Evolutionary conservation across 2,888 invertebrate genomes (phyloP), one percentile per base, ranked within the genome.

Genomic region (Drosophila birchii): DNA sequence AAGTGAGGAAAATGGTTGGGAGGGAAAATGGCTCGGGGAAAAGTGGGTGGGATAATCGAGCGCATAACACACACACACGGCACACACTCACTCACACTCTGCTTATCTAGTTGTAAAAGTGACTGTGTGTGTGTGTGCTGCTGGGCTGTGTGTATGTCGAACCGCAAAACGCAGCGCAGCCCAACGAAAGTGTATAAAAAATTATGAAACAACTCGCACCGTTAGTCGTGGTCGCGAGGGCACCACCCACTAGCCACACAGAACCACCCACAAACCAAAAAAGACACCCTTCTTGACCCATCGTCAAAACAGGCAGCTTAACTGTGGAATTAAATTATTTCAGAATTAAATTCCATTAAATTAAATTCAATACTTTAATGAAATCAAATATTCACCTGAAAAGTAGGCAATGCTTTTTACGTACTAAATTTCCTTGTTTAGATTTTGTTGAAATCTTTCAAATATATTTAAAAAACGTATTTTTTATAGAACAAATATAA

Each of bases 131-230:
- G 57, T 57, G 34, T 34, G n/a, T 78, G 82, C 75, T 66, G 79
- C 75, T 57, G 60, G 78, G 75, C 69, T 75, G 88, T 81, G 89
- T 84, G 78, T 86, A 87, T 81, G 63, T 69, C 76, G 80, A 72
- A 86, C 84, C 86, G 76, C 88, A 73, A 85, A 68, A 68, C 67
- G 67, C 67, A 57, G 67, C 84, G 75, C 80, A 80, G 75, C 79
- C 77, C 86, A 77, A 49, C 81, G 75, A 88, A 83, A 89, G 86
- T 89, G 87, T 90, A 86, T 88, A 90, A 88, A 87, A 87, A 90
- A 87, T 86, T 87, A 90, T 90, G 89, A 88, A 87, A 90, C 79
- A 80, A 78, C 81, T 83, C 81, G 75, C 88, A 80, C 78, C 72
- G 76, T 76, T 79, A 76, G 71, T 58, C 76, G 76, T 72, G 71